Percentiles rank a stretch among this genome's conserved stretches.
These are phyloP conservation scores for Centruroides sculpturatus DNA, from an alignment of 1,140 invertebrate species.

Conservation along the genomic window DNA sequence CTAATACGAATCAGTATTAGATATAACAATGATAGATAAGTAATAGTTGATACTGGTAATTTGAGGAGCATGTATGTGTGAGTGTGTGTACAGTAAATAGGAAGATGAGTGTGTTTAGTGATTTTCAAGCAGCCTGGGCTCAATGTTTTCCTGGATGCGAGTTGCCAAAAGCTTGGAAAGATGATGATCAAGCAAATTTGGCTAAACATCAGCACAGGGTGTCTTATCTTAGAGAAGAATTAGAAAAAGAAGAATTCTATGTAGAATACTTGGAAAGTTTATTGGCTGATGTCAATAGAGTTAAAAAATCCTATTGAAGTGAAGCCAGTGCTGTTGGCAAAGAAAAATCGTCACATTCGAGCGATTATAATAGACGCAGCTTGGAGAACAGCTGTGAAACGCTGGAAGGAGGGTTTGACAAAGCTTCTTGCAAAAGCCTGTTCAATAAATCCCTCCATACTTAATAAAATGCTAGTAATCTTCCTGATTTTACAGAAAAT, in stretches of 20 bases:
- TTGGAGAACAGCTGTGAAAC: background rate
- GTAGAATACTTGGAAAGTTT: slow-evolving; percentile 72
- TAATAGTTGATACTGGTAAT: too few species aligned
- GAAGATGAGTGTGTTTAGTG: slow-evolving; percentile 66
- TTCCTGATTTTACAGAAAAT: too few species aligned
- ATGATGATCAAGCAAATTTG: slow-evolving; percentile 72
- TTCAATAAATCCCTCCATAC: background rate
- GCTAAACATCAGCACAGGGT: slow-evolving; percentile 68
- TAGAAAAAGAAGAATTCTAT: slow-evolving; percentile 78
- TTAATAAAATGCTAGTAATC: too few species aligned
- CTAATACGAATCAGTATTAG: too few species aligned
- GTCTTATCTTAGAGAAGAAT: slow-evolving; percentile 55
- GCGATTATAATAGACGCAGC: background rate
- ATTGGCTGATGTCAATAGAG: slow-evolving; percentile 59
- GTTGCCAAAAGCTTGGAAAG: slow-evolving; percentile 74
- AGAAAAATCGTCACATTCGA: background rate
- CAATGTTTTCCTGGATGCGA: slow-evolving; percentile 74
- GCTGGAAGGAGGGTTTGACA: background rate
- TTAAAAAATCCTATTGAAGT: slow-evolving; percentile 3
- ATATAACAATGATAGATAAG: too few species aligned
- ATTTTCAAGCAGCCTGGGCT: slow-evolving; percentile 73
- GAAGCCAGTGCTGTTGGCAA: background rate
- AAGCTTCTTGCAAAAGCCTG: background rate
- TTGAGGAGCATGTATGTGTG: too few species aligned
- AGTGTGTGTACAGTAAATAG: too few species aligned